Evolutionary conservation across 2,797 vertebrate species (phyloP).

Genomic region (Propithecus perrieri): DNA sequence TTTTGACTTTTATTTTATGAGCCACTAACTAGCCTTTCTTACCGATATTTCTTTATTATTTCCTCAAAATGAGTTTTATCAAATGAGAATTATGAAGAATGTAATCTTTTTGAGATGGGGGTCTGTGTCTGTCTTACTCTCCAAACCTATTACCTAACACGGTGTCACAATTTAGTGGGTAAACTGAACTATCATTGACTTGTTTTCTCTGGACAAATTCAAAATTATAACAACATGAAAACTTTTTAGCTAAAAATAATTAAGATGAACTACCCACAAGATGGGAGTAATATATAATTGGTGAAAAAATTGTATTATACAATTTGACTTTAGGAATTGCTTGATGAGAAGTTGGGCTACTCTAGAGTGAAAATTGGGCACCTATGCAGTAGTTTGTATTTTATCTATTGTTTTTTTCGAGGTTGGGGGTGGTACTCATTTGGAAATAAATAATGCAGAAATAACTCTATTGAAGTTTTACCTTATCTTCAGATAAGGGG

Average conservation of each 20-base stretch:
- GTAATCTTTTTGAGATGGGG: background rate
- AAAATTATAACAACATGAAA: background rate
- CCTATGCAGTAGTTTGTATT: background rate
- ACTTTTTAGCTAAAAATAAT: background rate
- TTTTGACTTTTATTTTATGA: background rate
- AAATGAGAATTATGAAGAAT: background rate
- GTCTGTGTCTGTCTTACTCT: background rate
- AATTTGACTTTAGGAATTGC: background rate
- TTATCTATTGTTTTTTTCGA: background rate
- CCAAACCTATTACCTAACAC: background rate
- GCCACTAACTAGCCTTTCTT: background rate
- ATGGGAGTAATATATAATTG: background rate
- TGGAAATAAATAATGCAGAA: background rate
- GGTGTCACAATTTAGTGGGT: background rate
- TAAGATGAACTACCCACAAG: background rate
- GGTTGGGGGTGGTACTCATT: background rate
- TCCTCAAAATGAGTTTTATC: background rate
- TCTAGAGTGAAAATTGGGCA: background rate
- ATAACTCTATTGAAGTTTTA: background rate
- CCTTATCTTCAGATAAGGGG: background rate
- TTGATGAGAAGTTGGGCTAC: background rate
- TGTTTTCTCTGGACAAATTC: background rate
- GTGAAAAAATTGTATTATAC: background rate
- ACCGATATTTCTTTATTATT: background rate
- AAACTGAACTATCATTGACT: background rate